A percentile compares a stretch with the other conserved stretches of the same genome.
Conservation (phyloP, 2,797 vertebrate species). For the Pseudomugil gertrudae region DNA sequence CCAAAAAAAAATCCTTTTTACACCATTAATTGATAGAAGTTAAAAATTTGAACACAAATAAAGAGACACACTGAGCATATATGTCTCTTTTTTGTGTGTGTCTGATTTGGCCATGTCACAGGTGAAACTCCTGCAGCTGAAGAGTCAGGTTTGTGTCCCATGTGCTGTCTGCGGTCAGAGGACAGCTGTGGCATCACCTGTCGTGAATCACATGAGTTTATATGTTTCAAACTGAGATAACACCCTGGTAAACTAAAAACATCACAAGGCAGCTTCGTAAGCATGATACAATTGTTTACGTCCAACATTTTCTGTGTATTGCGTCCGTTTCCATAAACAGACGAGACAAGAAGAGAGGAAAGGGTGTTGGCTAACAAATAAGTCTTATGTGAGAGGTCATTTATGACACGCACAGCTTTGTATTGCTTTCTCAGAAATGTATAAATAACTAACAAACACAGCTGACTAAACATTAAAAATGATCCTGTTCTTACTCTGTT, state of each 20-base stretch:
- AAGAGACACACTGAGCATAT: too few species aligned
- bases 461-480: not conserved
- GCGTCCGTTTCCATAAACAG: not conserved
- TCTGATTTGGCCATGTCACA: not conserved
- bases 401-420: slow-evolving; percentile 9
- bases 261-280: not conserved
- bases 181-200: slow-evolving; percentile 80
- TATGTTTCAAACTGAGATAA: slow-evolving; percentile 45
- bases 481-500: not conserved
- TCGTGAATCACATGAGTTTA: slow-evolving; percentile 62
- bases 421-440: not conserved
- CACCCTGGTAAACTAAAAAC: not conserved
- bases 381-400: slow-evolving; percentile 4
- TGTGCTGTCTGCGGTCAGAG: slow-evolving; percentile 63
- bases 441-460: not conserved
- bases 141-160: slow-evolving; percentile 48
- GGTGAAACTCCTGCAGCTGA: slow-evolving; percentile 41
- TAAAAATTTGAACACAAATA: too few species aligned
- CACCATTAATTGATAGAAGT: too few species aligned
- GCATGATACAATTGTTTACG: not conserved
- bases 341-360: slow-evolving; percentile 6
- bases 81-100: not conserved
- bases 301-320: not conserved
- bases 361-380: slow-evolving; percentile 10
- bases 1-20: too few species aligned